Evolutionary conservation across 1,140 invertebrate species (phyloP), one percentile per base, ranked within the genome.

Genomic region (Trachymyrmex septentrionalis): DNA sequence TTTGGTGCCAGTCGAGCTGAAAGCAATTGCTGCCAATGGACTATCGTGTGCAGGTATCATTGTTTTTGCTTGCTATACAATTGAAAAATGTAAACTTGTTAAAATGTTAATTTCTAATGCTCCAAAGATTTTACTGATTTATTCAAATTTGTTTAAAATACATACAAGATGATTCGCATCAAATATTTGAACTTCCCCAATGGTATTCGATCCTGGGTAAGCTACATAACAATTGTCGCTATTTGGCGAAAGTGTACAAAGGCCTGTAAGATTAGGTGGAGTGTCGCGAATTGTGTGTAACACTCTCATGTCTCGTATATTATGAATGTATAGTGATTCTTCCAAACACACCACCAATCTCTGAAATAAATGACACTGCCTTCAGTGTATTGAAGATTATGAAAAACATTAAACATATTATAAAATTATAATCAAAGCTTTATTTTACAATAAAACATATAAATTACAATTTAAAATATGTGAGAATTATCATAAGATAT

Each of bases 281-380:
- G 99, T 99, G 94, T 99, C 99, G 88, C 99, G 96, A 93, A 99
- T 99, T 75, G 98, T 99, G 94, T 99, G 99, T 88, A 99, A 96
- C 44, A 99, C 98, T 96, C 99, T 99, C 99, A 99, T 99, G 94
- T 99, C 99, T 67, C 98, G 97, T 89, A 99, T 99, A 96, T 99
- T 99, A 96, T 99, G 99, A 93, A 99, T 99, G 94, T 99, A 99
- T 80, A 99, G 96, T 78, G 98, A 99, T 95, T 99, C 99, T 95
- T 99, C 99, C 90, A 99, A 95, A 95, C 99, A 99, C 87, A 99
- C 99, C 80, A 99, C 97, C 93, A 99, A 96, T 92, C 99, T 96
- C 97, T 99, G 96, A 16, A 96, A 96, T 88, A 80, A 80, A 76
- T 55, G 64, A 30, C 81, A 48, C 27, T 59, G 59, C 69, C 72